Evolutionary conservation across 2,113 vertebrate genomes (phyloP), one percentile per base, ranked within the genome.

Genomic region (Megalops atlanticus): DNA sequence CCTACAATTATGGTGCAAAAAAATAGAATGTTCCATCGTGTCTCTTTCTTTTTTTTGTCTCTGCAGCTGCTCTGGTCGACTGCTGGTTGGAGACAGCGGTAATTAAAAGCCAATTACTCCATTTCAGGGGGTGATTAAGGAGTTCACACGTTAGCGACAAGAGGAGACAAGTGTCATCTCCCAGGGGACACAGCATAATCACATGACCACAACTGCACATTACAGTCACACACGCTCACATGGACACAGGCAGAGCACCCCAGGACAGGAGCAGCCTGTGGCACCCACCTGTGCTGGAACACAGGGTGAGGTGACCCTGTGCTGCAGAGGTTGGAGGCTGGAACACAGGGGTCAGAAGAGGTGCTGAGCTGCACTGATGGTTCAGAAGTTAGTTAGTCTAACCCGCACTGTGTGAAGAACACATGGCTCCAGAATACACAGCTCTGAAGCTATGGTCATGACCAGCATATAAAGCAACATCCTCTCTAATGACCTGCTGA

Each of bases 61-160:
- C 15, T 87, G 88, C 92, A 93, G 91, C 91, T 94, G 92, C 85
- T 91, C 80, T 8, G 33, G 24, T 84, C 86, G 85, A 78, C 86
- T 87, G 90, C 88, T 86, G 87, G 86, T 87, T 86, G 85, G 88
- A 77, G 85, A 91, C 86, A 84, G 89, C 85, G 86, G 89, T 91
- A 90, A 93, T 93, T 92, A 92, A 90, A 88, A 86, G 80, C 80
- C 90, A 89, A 91, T 94, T 92, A 91, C 87, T 87, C 90, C 87
- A 91, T 88, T 90, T 90, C 87, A 90, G 85, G 89, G 86, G 89
- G 85, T 84, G 87, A 89, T 91, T 91, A 93, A 86, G 79, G 68
- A 85, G 81, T 79, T 78, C 84, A 81, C 78, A 86, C 85, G 86
- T 84, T 82, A 41, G 40, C 12, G 80, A 84, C 47, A 11, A 82